Evolutionary conservation across 37 sponge, comb jelly and placozoan genomes (phyloP), one percentile per base, ranked within the genome.

Genomic region (Ephydatia muelleri): DNA sequence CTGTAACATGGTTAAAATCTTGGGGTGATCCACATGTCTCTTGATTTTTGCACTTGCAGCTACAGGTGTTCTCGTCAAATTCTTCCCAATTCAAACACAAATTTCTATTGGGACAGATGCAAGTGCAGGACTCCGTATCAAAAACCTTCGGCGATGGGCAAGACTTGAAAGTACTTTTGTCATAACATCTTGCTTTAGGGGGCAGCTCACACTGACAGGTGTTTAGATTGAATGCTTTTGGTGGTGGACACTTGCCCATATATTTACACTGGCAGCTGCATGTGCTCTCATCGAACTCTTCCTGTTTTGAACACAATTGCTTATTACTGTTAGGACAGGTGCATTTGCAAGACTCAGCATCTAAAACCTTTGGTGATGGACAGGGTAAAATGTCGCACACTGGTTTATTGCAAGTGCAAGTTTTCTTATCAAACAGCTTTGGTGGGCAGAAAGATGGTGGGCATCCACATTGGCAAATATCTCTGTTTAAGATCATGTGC

Each of bases 391-490:
- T 5, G 16, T 11, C 16, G 57, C 57, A 57, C 3, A 3, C 6
- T 9, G 74, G 33, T 25, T 40, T 40, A 12, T 35, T 40, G 38
- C 76, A 75, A n/a, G 4, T 34, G 31, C 76, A 75, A 34, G 76
- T 36, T 23, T 25, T 33, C n/a, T 38, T 26, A 28, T 75, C 38
- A 40, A 75, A 75, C 8, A 75, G 39, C 36, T 75, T 30, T 25
- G 22, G 22, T 26, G 36, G 6, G 26, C 39, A 38, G 16, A n/a
- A 75, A 40, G 35, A 4, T 29, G 38, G 38, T 72, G 72, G 76
- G 13, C 76, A 75, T 37, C 35, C 76, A 75, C 76, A 75, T 16
- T 75, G 36, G 13, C 76, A 75, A 29, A 26, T 75, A 12, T 30
- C 76, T 12, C 39, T 40, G 38, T 75, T 75, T 38, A 75, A 36